Conservation (phyloP, 1,140 invertebrate species). For the Trichogramma pretiosum region DNA sequence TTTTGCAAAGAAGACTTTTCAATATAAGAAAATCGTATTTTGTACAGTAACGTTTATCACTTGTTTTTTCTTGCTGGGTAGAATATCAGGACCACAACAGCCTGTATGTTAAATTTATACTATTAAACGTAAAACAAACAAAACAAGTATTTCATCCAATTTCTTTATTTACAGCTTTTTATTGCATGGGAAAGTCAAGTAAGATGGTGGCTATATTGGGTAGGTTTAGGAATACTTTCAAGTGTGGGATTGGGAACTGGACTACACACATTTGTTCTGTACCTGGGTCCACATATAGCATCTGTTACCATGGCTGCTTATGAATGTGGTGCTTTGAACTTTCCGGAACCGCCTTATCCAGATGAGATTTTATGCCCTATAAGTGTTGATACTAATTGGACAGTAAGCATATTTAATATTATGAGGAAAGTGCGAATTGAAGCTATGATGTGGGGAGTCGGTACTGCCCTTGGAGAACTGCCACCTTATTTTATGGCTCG, state of each 20-base stretch:
- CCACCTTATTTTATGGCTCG: constrained; percentile 97
- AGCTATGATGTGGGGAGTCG: constrained; percentile 95
- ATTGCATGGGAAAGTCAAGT: constrained; percentile 47
- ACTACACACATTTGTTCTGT: constrained; percentile 95
- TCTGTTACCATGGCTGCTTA: constrained; percentile 96
- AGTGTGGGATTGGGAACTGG: constrained; percentile 97
- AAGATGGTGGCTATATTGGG: constrained; percentile 86
- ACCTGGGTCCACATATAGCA: constrained; percentile 86
- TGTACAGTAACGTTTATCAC: constrained; percentile 37
- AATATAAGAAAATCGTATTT: constrained; percentile 36
- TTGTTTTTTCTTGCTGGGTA: constrained; percentile 40
- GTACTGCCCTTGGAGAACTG: constrained; percentile 93
- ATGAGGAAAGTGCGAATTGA: constrained; percentile 95
- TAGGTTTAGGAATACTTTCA: constrained; percentile 88
- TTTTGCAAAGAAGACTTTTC: constrained; percentile 46
- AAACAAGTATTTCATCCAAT: too few relatives aligned
- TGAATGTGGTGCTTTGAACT: constrained; percentile 89
- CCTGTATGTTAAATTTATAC: constrained; percentile 32
- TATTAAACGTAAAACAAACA: too few relatives aligned
- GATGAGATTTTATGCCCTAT: constrained; percentile 77
- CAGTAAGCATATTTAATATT: constrained; percentile 72
- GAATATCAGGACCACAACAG: constrained; percentile 53
- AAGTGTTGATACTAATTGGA: constrained; percentile 48
- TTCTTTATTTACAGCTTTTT: constrained; percentile 42
- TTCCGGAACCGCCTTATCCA: constrained; percentile 86